phyloP scores from a whole-genome alignment of 2,888 invertebrate species.

The Epinotia brunnichana region DNA sequence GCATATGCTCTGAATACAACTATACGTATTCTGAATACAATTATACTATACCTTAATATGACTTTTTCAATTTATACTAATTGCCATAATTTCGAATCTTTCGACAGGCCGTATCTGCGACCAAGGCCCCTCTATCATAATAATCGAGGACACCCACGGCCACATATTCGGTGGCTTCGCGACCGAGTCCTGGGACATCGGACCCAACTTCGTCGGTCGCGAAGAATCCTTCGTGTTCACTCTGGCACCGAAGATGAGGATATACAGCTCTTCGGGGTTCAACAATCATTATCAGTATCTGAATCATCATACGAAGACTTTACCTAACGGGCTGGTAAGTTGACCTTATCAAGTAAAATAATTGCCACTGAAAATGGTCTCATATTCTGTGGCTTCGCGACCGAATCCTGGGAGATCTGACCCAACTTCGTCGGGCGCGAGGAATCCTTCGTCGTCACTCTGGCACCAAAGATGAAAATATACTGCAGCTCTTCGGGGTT shows the following conservation, averaged over 20 bases:
- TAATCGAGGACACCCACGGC: constrained; percentile 91
- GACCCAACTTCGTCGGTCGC: constrained; percentile 90
- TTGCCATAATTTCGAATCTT: neutral
- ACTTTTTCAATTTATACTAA: too few species aligned
- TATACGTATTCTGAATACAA: too few species aligned
- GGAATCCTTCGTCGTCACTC: constrained; percentile 92
- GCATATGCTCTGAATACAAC: too few species aligned
- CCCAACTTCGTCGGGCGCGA: constrained; percentile 91
- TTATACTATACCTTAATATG: too few species aligned
- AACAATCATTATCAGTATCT: constrained; percentile 97
- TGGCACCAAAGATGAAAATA: constrained; percentile 90
- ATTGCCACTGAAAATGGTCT: constrained; percentile 75
- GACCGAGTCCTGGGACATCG: constrained; percentile 88
- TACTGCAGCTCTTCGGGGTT: constrained; percentile 89
- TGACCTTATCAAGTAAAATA: neutral
- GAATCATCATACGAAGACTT: constrained; percentile 94
- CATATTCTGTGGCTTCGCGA: constrained; percentile 95
- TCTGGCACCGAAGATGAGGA: constrained; percentile 90
- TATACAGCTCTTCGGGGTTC: constrained; percentile 90
- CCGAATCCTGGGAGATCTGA: constrained; percentile 89
- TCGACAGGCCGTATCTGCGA: constrained; percentile 87
- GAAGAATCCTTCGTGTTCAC: constrained; percentile 93
- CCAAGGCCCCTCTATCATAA: constrained; percentile 91
- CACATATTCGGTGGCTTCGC: constrained; percentile 96
- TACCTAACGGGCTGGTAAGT: constrained; percentile 95